Evolutionary conservation across 2,888 invertebrate species (phyloP), one percentile per base, ranked within the genome.

Genomic region (Xanthorhoe designata): DNA sequence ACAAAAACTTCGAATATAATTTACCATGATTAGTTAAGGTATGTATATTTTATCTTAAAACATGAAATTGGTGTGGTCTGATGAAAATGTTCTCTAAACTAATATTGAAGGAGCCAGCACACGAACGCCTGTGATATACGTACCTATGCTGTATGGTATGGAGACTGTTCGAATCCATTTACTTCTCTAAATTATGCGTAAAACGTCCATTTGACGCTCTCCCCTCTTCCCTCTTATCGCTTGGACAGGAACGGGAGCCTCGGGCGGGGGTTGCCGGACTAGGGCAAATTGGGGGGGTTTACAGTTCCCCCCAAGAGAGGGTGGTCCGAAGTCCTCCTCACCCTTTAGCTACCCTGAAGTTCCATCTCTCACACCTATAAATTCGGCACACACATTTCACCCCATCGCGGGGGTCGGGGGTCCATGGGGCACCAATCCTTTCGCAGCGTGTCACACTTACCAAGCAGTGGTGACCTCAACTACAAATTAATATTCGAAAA

Each of bases 171-270:
- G 91, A 92, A 94, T 92, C 94, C 94, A 94, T 94, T 94, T 94
- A 92, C 92, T 92, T 91, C 90, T 92, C 92, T 94, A 94, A 94
- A 94, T 94, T 94, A 94, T 94, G 94, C 94, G 94, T 94, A 94
- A 94, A 94, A 94, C 94, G 94, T 94, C 94, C 93, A 93, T 93
- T 94, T 93, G 93, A 91, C 91, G 91, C 88, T 87, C 91, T 85
- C 92, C 90, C 91, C 92, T 92, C 92, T 92, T 88, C 89, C 90
- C 92, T 92, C 92, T 92, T 92, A 92, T 92, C 92, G 92, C 91
- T 91, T 92, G 92, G 92, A 92, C 92, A 92, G 92, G 85, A 90
- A 86, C 89, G 89, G 87, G 90, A 83, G 90, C 90, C 89, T 82
- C 87, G 87, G 91, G 91, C 91, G 91, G 92, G 88, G 91, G 90